Conservation (phyloP, 2,113 vertebrate genomes). For the Meriones unguiculatus region DNA sequence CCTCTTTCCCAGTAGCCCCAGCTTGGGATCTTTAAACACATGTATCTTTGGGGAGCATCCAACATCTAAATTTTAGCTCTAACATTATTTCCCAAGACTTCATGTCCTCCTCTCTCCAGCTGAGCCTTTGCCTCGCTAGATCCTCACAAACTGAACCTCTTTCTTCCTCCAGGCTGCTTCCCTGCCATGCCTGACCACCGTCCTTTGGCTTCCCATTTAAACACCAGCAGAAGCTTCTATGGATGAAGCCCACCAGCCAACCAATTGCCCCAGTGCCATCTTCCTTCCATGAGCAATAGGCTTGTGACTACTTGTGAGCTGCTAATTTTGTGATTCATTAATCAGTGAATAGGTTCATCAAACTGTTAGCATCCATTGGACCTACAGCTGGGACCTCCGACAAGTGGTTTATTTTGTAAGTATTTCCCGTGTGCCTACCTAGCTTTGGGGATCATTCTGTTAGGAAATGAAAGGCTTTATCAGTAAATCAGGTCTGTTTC, state of each 20-base stretch:
- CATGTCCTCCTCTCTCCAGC: background rate
- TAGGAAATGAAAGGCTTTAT: conserved; percentile 4
- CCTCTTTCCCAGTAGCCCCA: background rate
- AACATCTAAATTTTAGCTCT: background rate
- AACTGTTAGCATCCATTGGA: background rate
- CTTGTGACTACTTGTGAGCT: background rate
- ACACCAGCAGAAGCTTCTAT: background rate
- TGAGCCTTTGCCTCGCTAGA: background rate
- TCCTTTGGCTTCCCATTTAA: conserved; percentile 9
- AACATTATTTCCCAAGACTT: background rate
- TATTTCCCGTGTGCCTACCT: background rate
- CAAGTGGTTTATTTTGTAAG: background rate
- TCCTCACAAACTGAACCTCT: background rate
- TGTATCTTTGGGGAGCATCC: background rate
- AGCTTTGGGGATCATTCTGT: background rate
- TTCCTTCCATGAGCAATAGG: background rate
- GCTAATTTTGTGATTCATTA: background rate
- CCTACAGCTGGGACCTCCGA: background rate
- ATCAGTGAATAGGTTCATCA: conserved; percentile 27
- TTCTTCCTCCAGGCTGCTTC: background rate
- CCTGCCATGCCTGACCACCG: background rate
- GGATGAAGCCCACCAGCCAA: background rate
- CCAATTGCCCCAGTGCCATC: background rate
- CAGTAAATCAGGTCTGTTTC: background rate
- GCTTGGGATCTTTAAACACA: no score